phyloP scores from a whole-genome alignment of 2,888 invertebrate species.

The Terebella lapidaria region DNA sequence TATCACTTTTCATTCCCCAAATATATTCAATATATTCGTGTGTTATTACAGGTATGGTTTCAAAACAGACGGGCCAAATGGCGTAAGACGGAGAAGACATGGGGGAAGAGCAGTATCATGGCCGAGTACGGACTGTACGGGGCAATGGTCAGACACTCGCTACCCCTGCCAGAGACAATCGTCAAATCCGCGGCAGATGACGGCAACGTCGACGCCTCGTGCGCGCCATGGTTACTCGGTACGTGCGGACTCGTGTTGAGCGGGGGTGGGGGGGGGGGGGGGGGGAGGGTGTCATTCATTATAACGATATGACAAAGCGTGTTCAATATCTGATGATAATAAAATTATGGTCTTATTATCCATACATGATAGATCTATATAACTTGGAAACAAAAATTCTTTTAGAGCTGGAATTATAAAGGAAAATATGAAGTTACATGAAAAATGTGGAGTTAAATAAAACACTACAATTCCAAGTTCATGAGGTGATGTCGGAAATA shows the following conservation, averaged over 20 bases:
- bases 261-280: conserved; percentile 23
- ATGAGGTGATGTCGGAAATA: too few relatives aligned
- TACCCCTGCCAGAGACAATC: conserved; percentile 97
- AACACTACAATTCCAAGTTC: too few relatives aligned
- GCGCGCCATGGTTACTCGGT: conserved; percentile 99
- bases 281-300: too few relatives aligned
- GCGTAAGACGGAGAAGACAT: conserved; percentile 99
- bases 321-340: too few relatives aligned
- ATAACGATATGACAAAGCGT: too few relatives aligned
- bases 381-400: too few relatives aligned
- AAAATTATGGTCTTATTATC: too few relatives aligned
- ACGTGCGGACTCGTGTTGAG: conserved; percentile 31
- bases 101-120: conserved; percentile 99
- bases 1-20: neutral
- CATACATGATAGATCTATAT: too few relatives aligned
- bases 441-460: too few relatives aligned
- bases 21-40: too few relatives aligned
- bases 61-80: conserved; percentile 97
- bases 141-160: conserved; percentile 98
- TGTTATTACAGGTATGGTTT: conserved; percentile 86
- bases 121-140: conserved; percentile 99
- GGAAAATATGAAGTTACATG: too few relatives aligned
- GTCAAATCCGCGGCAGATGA: conserved; percentile 79
- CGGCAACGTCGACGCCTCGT: conserved; percentile 71
- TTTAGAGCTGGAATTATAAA: too few relatives aligned